Conservation (phyloP, 2,888 invertebrate genomes). For the Carcina quercana region DNA sequence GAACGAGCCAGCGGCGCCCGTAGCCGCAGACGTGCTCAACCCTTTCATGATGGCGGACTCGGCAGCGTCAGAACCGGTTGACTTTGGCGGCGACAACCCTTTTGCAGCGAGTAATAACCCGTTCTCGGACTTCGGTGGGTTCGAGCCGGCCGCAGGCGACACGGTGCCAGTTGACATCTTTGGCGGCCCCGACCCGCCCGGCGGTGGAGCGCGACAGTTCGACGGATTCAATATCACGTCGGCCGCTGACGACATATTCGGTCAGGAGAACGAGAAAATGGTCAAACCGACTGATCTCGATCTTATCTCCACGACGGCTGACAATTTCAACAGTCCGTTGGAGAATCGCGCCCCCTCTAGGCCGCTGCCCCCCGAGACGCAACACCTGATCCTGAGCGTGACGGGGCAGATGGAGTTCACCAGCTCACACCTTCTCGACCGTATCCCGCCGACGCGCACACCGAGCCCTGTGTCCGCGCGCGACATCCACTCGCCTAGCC, state of each 20-base stretch:
- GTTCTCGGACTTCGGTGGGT: conserved; percentile 69
- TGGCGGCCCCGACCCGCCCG: conserved; percentile 43
- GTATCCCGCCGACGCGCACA: conserved; percentile 88
- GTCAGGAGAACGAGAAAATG: conserved; percentile 27
- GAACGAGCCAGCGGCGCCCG: conserved; percentile 75
- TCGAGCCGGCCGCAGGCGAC: conserved; percentile 50
- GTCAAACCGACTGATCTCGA: conserved; percentile 57
- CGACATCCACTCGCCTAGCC: conserved; percentile 88
- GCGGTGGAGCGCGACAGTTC: conserved; percentile 47
- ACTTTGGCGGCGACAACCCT: conserved; percentile 75
- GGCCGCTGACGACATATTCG: conserved; percentile 10
- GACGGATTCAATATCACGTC: conserved; percentile 22
- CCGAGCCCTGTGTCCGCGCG: conserved; percentile 91
- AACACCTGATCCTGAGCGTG: conserved; percentile 88
- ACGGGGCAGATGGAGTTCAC: conserved; percentile 93
- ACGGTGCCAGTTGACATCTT: conserved; percentile 60
- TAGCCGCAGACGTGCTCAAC: conserved; percentile 73
- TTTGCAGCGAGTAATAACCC: conserved; percentile 83
- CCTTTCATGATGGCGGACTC: conserved; percentile 82
- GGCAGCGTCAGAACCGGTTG: conserved; percentile 48
- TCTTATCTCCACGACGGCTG: conserved; percentile 39
- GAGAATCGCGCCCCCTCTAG: conserved; percentile 63
- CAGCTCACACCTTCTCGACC: conserved; percentile 86
- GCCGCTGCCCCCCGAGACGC: conserved; percentile 85
- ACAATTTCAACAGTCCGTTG: conserved; percentile 26